These are phyloP conservation scores for Pheucticus melanocephalus DNA, from an alignment of 2,113 vertebrate species.

Conservation along the genomic window DNA sequence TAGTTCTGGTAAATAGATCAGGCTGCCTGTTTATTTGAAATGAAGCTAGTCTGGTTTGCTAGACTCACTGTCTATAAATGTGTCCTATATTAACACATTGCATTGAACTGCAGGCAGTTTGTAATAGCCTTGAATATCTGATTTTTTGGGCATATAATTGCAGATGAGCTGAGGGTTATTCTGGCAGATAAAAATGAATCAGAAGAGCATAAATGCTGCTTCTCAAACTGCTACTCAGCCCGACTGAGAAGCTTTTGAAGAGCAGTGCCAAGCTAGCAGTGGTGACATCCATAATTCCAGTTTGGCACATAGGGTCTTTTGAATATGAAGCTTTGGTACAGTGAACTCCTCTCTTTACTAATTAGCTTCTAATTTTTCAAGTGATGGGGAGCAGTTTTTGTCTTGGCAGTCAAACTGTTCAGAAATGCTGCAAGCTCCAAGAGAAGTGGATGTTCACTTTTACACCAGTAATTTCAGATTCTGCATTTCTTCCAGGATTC, in stretches of 20 bases:
- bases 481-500: background rate
- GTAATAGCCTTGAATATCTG: background rate
- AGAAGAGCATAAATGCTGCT: background rate
- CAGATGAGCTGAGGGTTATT: constrained; percentile 4
- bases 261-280: background rate
- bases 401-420: background rate
- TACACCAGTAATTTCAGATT: background rate
- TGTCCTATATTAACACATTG: background rate
- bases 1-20: background rate
- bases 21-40: background rate
- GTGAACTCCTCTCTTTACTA: background rate
- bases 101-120: background rate
- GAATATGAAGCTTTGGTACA: background rate
- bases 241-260: background rate
- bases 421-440: background rate
- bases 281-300: background rate
- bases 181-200: constrained; percentile 9
- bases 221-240: background rate
- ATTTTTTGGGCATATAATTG: background rate
- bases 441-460: background rate
- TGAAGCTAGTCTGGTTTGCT: background rate
- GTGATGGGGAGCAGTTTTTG: background rate
- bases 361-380: background rate
- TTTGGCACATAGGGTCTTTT: background rate
- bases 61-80: background rate